Conservation (phyloP, 1,140 invertebrate genomes). For the Sesamia nonagrioides region DNA sequence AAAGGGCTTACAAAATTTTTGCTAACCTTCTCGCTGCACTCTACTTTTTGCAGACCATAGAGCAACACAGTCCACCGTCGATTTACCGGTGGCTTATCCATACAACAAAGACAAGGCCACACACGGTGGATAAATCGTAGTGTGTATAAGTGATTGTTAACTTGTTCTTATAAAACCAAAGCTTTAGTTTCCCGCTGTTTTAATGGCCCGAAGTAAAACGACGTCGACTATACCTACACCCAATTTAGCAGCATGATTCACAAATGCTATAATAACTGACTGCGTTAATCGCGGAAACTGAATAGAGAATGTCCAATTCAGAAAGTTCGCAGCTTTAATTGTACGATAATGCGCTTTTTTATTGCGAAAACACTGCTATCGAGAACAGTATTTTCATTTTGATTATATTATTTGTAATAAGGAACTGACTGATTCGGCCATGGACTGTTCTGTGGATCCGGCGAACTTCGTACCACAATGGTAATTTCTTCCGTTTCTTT, state of each 20-base stretch:
- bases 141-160: too few relatives aligned
- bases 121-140: too few relatives aligned
- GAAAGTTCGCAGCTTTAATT: constrained; percentile 1
- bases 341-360: not conserved
- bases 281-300: constrained; percentile 33
- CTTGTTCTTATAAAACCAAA: too few relatives aligned
- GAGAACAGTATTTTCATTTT: not conserved
- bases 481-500: too few relatives aligned
- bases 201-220: constrained; percentile 36
- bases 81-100: too few relatives aligned
- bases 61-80: too few relatives aligned
- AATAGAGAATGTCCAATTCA: constrained; percentile 8
- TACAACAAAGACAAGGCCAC: too few relatives aligned
- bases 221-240: constrained; percentile 35
- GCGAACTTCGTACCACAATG: too few relatives aligned
- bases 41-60: too few relatives aligned
- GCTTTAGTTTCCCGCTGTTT: not conserved
- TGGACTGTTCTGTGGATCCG: too few relatives aligned
- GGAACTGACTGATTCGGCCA: too few relatives aligned
- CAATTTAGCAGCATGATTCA: constrained; percentile 47
- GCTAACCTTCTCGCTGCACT: not conserved
- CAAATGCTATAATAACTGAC: constrained; percentile 20
- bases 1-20: not conserved
- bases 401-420: not conserved
- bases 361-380: not conserved